Evolutionary conservation across 1,140 invertebrate genomes (phyloP).

Genomic region (Pomacea maculata): DNA sequence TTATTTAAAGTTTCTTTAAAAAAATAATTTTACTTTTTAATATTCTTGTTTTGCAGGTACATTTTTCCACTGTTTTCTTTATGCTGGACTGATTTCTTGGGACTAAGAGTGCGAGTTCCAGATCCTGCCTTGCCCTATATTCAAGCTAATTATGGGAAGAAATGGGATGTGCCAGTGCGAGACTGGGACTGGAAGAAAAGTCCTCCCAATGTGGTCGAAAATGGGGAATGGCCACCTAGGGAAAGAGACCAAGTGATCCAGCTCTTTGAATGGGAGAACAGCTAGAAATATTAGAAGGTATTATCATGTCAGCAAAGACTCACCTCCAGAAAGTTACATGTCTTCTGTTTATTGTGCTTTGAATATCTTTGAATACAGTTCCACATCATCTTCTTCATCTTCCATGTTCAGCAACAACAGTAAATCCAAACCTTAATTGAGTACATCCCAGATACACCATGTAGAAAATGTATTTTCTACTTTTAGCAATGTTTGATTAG

Average conservation of each 20-base stretch:
- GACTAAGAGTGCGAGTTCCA: constrained; percentile 69
- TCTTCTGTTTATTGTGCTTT: not conserved
- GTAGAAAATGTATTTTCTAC: too few species aligned
- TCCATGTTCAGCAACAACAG: too few species aligned
- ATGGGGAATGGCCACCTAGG: constrained; percentile 69
- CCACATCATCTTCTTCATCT: not conserved
- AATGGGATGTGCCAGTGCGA: constrained; percentile 69
- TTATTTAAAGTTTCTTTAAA: too few species aligned
- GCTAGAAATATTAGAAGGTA: not conserved
- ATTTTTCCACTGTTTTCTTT: constrained; percentile 70
- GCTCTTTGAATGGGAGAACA: constrained; percentile 50
- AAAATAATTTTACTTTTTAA: too few species aligned
- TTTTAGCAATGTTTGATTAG: too few species aligned
- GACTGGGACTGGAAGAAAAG: constrained; percentile 73
- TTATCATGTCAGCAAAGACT: not conserved
- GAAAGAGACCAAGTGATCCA: constrained; percentile 70
- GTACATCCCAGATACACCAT: not conserved
- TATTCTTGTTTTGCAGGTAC: constrained; percentile 64
- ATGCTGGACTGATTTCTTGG: constrained; percentile 72
- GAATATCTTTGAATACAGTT: not conserved
- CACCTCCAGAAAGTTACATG: not conserved
- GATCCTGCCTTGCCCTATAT: constrained; percentile 71
- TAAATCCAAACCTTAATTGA: not conserved
- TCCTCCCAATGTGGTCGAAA: constrained; percentile 70
- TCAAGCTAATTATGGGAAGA: constrained; percentile 70